Percentiles rank a stretch among this genome's conserved stretches.
Evolutionary conservation across 2,113 vertebrate species (phyloP).

Genomic region (Guaruba guarouba): DNA sequence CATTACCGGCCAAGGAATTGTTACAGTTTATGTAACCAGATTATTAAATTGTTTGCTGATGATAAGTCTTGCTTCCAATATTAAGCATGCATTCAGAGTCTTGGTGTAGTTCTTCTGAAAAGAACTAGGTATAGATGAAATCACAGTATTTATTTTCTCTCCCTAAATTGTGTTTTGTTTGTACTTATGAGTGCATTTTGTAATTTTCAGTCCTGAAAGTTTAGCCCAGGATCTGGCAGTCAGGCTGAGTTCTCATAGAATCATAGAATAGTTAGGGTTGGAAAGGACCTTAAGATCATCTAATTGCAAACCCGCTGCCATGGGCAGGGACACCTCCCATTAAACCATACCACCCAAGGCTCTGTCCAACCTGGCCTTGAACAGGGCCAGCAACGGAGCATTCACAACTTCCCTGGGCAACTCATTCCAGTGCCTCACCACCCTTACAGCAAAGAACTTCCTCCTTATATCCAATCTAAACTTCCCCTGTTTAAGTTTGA

Average conservation of each 20-base stretch:
- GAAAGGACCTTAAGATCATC: too few species aligned
- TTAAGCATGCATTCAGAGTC: background rate
- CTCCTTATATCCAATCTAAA: too few species aligned
- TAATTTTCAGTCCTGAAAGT: background rate
- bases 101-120: background rate
- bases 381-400: too few species aligned
- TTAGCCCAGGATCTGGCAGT: background rate
- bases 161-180: background rate
- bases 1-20: conserved; percentile 26
- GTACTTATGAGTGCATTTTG: background rate
- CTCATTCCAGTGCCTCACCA: too few species aligned
- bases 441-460: too few species aligned
- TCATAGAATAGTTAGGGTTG: too few species aligned
- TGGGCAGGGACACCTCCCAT: too few species aligned
- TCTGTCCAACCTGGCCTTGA: too few species aligned
- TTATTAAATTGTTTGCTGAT: conserved; percentile 36
- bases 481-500: too few species aligned
- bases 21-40: background rate
- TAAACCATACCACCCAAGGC: too few species aligned
- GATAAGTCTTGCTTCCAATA: background rate
- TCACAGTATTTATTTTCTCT: background rate
- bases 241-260: background rate
- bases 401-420: too few species aligned
- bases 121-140: background rate
- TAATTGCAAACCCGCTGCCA: too few species aligned